Percentiles rank a stretch among this genome's conserved stretches.
phyloP scores from a whole-genome alignment of 2,888 invertebrate genomes.

The Horisme vitalbata region DNA sequence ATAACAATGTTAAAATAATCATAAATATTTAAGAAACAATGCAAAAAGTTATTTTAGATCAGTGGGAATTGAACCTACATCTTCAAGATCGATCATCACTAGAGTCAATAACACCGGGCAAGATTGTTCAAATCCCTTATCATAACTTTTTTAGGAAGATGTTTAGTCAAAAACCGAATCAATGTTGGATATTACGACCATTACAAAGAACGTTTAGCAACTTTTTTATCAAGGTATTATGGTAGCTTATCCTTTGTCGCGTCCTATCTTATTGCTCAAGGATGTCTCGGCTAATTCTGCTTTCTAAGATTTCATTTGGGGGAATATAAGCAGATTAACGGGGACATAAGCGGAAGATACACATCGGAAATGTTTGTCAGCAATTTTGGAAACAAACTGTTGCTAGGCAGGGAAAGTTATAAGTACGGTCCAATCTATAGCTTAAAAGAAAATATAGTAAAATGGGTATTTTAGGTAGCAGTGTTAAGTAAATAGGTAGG shows the following conservation, averaged over 20 bases:
- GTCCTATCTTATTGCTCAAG: slow-evolving; percentile 23
- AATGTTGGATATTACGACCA: slow-evolving; percentile 22
- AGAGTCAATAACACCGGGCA: not conserved
- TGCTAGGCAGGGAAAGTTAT: not conserved
- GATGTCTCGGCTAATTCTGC: slow-evolving; percentile 32
- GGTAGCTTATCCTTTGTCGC: slow-evolving; percentile 33
- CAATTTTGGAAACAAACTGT: not conserved
- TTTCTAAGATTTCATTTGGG: slow-evolving; percentile 29
- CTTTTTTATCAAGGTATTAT: slow-evolving; percentile 29
- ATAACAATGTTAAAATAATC: slow-evolving; percentile 31
- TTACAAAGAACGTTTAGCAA: slow-evolving; percentile 12
- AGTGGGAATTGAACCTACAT: not conserved
- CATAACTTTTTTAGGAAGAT: not conserved
- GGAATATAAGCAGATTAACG: slow-evolving; percentile 26
- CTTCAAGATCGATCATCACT: not conserved
- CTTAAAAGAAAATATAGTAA: too few relatives aligned
- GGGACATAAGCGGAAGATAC: slow-evolving; percentile 26
- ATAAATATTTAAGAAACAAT: not conserved
- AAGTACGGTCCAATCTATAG: too few relatives aligned
- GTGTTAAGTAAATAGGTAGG: too few relatives aligned
- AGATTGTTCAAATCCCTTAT: not conserved
- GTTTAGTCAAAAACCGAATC: slow-evolving; percentile 14
- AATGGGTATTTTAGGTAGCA: too few relatives aligned
- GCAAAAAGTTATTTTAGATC: not conserved
- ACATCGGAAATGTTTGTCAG: slow-evolving; percentile 6